Evolutionary conservation across 2,888 invertebrate genomes (phyloP).

Genomic region (Andrena trimmerana): DNA sequence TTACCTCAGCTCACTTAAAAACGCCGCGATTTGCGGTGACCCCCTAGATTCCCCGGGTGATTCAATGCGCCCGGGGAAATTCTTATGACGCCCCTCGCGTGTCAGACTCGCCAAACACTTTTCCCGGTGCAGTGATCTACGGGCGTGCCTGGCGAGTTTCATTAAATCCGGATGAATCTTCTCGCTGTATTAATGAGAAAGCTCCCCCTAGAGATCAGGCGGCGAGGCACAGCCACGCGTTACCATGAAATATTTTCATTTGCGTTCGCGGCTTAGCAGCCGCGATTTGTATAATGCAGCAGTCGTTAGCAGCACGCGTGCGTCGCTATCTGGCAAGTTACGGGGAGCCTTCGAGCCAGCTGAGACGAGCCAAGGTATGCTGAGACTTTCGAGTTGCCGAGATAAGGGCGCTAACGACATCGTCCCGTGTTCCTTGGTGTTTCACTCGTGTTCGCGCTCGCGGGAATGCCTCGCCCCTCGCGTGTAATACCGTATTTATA

Average conservation of each 20-base stretch:
- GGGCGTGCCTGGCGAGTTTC: not conserved
- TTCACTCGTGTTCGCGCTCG: constrained; percentile 6
- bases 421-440: constrained; percentile 31
- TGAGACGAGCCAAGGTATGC: constrained; percentile 18
- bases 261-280: constrained; percentile 27
- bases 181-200: not conserved
- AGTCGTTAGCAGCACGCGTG: constrained; percentile 29
- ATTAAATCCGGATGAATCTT: constrained; percentile 2
- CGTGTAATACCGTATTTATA: constrained; percentile 32
- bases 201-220: not conserved
- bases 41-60: constrained; percentile 5
- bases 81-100: not conserved
- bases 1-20: constrained; percentile 42
- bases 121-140: not conserved
- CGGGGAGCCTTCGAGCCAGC: constrained; percentile 6
- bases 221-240: not conserved
- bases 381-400: constrained; percentile 21
- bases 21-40: constrained; percentile 37
- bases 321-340: constrained; percentile 41
- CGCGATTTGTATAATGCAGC: constrained; percentile 34
- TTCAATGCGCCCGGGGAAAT: not conserved
- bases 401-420: constrained; percentile 37
- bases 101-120: not conserved
- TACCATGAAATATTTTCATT: constrained; percentile 26
- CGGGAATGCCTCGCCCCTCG: not conserved